Evolutionary conservation across 2,113 vertebrate species (phyloP), one percentile per base, ranked within the genome.

Genomic region (Esox niger): DNA sequence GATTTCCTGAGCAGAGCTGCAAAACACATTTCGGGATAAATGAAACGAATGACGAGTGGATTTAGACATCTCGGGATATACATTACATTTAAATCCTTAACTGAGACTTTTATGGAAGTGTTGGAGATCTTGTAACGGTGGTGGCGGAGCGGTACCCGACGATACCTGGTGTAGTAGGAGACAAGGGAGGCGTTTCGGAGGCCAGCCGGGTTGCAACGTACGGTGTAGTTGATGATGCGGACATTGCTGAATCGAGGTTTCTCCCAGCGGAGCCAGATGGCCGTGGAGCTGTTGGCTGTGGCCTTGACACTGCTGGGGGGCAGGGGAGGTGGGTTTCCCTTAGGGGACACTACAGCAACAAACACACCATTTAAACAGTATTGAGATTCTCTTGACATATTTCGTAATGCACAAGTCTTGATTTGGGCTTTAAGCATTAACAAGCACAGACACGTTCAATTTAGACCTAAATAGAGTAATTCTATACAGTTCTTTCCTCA

Each of bases 261-360:
- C 78, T 96, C 95, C 97, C 97, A 99, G 63, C 90, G 89, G 47
- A 98, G 91, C 95, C 95, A 95, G 76, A 99, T 95, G 67, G 96
- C 96, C 0, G 95, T 95, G 55, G 97, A 98, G 79, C 94, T 94
- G 88, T 98, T 98, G 63, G 95, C 93, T 43, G 86, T 89, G 0
- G 95, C 96, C 2, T 93, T 93, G 62, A 99, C 88, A 4, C 91
- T 93, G 77, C 92, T 95, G 0, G 97, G 97, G 38, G 96, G 97
- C 75, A 95, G 71, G 0, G 95, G 96, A 3, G 93, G 95, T 3
- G 93, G 93, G 71, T 87, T 91, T 74, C 90, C 91, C 59, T 64
- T 55, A 10, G 91, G 88, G 0, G 84, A 89, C 0, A 84, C 77
- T 69, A 91, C 92, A 20, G 27, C 11, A 43, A 55, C n/a, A 25